Percentiles rank a stretch among this genome's conserved stretches.
Evolutionary conservation across 2,113 vertebrate genomes (phyloP).

Genomic region (Centropus bengalensis): DNA sequence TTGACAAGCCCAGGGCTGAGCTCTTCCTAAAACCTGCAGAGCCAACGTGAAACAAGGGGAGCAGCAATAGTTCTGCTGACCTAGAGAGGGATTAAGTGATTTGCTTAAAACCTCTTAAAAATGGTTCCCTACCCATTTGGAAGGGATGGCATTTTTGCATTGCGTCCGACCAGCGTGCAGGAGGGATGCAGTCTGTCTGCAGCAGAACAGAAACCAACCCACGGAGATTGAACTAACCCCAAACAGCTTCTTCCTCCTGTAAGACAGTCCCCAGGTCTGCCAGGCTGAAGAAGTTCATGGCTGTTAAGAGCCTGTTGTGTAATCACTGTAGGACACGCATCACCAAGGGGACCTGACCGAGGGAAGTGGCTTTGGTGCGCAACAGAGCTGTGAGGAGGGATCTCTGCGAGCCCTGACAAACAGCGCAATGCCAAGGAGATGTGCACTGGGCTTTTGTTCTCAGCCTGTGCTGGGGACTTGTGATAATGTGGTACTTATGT

Average conservation of each 20-base stretch:
- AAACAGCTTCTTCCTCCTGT: background rate
- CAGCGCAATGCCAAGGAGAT: background rate
- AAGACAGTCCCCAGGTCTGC: background rate
- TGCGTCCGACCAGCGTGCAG: rapidly evolving
- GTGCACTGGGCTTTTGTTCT: background rate
- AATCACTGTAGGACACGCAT: background rate
- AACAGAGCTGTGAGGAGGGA: background rate
- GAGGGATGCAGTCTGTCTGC: background rate
- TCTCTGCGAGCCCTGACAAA: background rate
- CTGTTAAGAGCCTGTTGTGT: background rate
- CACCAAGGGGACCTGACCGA: rapidly evolving
- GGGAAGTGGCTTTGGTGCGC: background rate
- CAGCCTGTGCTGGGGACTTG: background rate
- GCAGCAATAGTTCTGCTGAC: background rate
- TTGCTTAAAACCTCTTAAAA: background rate
- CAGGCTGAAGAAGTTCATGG: background rate
- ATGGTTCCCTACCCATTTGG: background rate
- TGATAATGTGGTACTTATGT: background rate
- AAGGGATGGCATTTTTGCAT: background rate
- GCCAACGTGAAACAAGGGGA: background rate
- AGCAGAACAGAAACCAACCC: background rate
- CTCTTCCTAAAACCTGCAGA: background rate
- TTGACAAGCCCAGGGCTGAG: background rate
- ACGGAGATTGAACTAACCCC: background rate
- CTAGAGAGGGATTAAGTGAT: background rate